A percentile compares a stretch with the other conserved stretches of the same genome.
Conservation (phyloP, 2,113 vertebrate genomes). For the Limanda limanda region DNA sequence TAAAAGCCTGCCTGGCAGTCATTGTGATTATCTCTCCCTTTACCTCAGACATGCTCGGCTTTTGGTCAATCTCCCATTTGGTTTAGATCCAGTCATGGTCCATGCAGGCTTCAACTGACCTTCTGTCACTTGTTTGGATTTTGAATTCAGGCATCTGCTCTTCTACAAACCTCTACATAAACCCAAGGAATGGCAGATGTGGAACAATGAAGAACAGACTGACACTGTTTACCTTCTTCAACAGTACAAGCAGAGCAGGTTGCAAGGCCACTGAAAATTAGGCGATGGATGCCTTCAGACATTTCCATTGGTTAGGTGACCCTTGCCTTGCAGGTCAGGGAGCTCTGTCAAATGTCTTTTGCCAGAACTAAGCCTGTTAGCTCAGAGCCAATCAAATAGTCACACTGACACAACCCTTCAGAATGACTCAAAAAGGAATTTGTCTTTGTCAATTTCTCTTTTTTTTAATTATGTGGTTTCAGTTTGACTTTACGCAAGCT, state of each 20-base stretch:
- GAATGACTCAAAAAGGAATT: not conserved
- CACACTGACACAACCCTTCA: not conserved
- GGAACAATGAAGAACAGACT: not conserved
- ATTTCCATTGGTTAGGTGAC: not conserved
- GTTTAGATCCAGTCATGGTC: constrained; percentile 17
- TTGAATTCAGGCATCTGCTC: not conserved
- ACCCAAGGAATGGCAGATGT: not conserved
- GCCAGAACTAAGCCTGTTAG: not conserved
- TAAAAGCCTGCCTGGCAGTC: constrained; percentile 20
- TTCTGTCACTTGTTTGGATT: constrained; percentile 14
- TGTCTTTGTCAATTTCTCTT: not conserved
- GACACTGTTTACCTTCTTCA: not conserved
- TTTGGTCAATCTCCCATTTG: constrained; percentile 12
- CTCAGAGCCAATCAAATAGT: not conserved
- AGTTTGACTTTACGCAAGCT: constrained; percentile 21
- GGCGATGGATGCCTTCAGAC: not conserved
- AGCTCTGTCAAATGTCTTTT: not conserved
- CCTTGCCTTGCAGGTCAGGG: not conserved
- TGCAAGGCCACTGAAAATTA: not conserved
- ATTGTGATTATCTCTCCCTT: not conserved
- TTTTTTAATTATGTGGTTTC: not conserved
- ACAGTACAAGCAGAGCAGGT: not conserved
- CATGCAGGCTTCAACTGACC: not conserved
- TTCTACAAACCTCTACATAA: constrained; percentile 2
- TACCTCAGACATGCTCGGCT: constrained; percentile 19